These are phyloP conservation scores for Erebia ligea DNA, from an alignment of 2,888 invertebrate genomes.

Conservation along the genomic window DNA sequence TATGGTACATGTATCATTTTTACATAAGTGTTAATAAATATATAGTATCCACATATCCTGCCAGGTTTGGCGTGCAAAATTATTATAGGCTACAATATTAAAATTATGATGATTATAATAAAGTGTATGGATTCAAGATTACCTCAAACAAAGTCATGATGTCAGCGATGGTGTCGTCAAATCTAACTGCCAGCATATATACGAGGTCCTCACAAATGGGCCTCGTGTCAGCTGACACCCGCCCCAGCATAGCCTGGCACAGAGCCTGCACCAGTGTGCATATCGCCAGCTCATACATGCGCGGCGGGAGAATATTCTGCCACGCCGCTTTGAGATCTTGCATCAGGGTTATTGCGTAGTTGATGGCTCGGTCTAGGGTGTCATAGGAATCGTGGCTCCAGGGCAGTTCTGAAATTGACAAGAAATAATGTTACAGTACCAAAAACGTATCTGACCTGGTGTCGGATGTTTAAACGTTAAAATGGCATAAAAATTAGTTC, in stretches of 20 bases:
- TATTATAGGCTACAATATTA: too few species aligned
- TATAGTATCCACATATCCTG: too few species aligned
- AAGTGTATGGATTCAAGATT: neutral
- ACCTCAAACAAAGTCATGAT: constrained; percentile 67
- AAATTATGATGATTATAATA: too few species aligned
- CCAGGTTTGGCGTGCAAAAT: too few species aligned
- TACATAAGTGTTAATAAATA: too few species aligned
- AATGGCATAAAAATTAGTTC: too few species aligned
- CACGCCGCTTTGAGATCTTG: constrained; percentile 62
- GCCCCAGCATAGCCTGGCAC: constrained; percentile 61
- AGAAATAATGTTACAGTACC: neutral
- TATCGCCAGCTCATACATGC: constrained; percentile 69
- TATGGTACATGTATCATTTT: too few species aligned
- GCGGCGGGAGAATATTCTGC: constrained; percentile 59
- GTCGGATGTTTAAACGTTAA: too few species aligned
- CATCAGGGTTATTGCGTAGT: constrained; percentile 59
- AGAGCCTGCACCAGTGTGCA: constrained; percentile 62
- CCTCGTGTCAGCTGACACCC: constrained; percentile 58
- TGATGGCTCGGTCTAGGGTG: constrained; percentile 65
- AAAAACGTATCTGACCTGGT: too few species aligned
- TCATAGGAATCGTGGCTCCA: constrained; percentile 67
- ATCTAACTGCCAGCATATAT: constrained; percentile 60
- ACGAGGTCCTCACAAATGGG: constrained; percentile 67
- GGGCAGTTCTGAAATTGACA: constrained; percentile 50
- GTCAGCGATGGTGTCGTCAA: constrained; percentile 57